These are phyloP conservation scores for Piprites chloris DNA, from an alignment of 2,113 vertebrate genomes.

Conservation along the genomic window DNA sequence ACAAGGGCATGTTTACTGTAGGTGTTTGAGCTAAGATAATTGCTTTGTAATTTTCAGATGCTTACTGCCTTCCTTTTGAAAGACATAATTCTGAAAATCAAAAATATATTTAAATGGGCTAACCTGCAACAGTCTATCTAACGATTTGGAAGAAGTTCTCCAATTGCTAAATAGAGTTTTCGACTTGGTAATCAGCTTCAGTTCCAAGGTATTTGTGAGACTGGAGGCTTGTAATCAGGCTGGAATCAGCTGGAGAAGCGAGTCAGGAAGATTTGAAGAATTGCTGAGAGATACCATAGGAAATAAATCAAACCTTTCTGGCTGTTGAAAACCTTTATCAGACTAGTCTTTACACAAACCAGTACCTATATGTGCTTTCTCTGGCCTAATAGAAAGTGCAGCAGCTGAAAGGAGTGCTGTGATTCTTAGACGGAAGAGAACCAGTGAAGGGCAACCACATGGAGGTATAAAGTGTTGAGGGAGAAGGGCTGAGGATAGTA, in stretches of 20 bases:
- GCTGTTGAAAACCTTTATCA: neutral
- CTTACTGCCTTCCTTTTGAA: neutral
- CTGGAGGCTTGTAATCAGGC: neutral
- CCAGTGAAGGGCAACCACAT: neutral
- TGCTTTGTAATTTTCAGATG: neutral
- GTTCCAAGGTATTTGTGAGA: neutral
- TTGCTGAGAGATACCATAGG: neutral
- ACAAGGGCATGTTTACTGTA: neutral
- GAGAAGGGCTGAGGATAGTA: neutral
- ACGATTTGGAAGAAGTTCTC: neutral
- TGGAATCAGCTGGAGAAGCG: neutral
- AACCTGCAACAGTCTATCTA: neutral
- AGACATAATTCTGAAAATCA: neutral
- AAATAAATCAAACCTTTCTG: neutral
- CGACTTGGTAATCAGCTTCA: neutral
- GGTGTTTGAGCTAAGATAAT: neutral
- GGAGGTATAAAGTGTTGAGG: neutral
- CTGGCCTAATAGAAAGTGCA: neutral
- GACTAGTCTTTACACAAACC: neutral
- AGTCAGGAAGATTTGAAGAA: neutral
- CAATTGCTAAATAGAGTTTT: neutral
- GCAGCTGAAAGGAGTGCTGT: neutral
- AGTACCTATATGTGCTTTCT: neutral
- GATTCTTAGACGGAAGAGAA: neutral
- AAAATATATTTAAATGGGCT: neutral